Evolutionary conservation across 1,140 invertebrate species (phyloP), one percentile per base, ranked within the genome.

Genomic region (Micrasema minimum): DNA sequence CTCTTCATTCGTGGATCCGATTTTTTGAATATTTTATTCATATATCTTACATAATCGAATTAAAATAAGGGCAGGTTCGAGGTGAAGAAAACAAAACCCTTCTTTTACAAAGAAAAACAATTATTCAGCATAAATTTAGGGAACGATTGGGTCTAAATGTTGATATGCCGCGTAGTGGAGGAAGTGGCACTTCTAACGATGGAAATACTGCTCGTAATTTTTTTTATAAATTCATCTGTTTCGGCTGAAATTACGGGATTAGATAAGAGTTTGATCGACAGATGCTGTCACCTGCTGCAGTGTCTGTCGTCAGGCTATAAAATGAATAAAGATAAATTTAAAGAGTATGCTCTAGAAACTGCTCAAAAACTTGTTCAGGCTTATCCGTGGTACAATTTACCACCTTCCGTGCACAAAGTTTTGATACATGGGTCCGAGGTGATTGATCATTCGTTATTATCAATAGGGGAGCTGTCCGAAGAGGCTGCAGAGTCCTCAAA

Each of bases 11-110:
- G 2, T 50, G 6, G 18, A 50, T 50, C 10, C 48, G 48, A 9
- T 50, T 50, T 23, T 50, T 50, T 9, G 48, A 50, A 22, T 50
- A 50, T 50, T 50, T 50, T 22, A 50, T 50, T 22, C 48, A 50
- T 50, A 22, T 50, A 20, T 18, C 18, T n/a, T n/a, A 50, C 12
- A 50, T 14, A 50, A 22, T 50, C 9, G 48, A 50, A 0, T 10
- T 50, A 1, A 50, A 50, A 6, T 20, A 50, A 50, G 18, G 48
- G 48, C 48, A 50, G 48, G 12, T 23, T 20, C 5, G 48, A 6
- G 2, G 6, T 20, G 48, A 10, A 4, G 18, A 50, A 23, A 18
- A 50, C 6, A 50, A 50, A 1, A 18, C 22, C 22, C 7, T 10
- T 50, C 22, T 50, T 20, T 14, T 18, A 1, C 48, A 50, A 18